Evolutionary conservation across 2,113 vertebrate genomes (phyloP).

Genomic region (Carassius carassius): DNA sequence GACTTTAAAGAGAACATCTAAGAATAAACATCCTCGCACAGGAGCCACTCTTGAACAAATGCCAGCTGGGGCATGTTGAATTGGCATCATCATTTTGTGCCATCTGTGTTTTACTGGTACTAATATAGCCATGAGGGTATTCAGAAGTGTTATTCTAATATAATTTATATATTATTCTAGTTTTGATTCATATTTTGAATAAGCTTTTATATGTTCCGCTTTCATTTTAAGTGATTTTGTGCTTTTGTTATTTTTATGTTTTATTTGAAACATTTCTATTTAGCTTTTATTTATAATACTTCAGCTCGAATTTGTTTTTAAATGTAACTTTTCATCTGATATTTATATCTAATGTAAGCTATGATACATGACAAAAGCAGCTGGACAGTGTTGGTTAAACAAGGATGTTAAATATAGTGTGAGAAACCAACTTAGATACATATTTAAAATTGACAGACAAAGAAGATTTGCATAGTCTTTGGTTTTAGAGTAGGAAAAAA

Average conservation of each 20-base stretch:
- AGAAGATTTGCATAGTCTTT: not conserved
- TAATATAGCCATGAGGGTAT: not conserved
- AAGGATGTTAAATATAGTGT: constrained; percentile 10
- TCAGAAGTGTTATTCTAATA: not conserved
- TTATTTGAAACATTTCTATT: too few species aligned
- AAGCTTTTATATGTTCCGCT: not conserved
- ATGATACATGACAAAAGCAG: not conserved
- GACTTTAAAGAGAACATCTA: constrained; percentile 29
- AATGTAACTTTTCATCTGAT: too few species aligned
- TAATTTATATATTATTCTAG: not conserved
- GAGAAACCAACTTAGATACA: not conserved
- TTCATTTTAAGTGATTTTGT: too few species aligned
- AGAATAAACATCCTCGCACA: not conserved
- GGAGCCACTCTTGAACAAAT: not conserved
- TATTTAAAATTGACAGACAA: not conserved
- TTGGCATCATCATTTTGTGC: not conserved
- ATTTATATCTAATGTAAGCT: not conserved
- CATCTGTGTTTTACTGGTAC: not conserved
- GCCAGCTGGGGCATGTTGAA: not conserved
- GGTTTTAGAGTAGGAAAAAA: not conserved
- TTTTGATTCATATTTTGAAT: not conserved
- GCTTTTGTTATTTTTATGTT: too few species aligned
- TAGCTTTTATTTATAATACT: not conserved
- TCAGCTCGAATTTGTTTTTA: not conserved
- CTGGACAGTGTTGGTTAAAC: not conserved